These are phyloP conservation scores for Syngnathus rostellatus DNA, from an alignment of 2,797 vertebrate species.

Conservation along the genomic window DNA sequence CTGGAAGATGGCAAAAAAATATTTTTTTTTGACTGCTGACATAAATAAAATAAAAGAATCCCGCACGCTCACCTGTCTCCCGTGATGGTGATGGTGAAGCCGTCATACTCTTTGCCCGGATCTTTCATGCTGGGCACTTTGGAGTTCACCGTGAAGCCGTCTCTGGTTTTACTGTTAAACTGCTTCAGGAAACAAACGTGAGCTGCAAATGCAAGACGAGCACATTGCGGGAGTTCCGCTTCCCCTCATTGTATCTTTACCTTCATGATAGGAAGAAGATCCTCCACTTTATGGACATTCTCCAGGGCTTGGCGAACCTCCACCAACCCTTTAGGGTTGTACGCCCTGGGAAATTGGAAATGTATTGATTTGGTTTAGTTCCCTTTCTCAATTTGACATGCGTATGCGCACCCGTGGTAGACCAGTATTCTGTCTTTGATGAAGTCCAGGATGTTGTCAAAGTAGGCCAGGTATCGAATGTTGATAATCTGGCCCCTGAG, in stretches of 20 bases:
- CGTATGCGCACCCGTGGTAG: constrained; percentile 82
- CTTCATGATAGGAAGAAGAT: constrained; percentile 98
- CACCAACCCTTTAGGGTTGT: constrained; percentile 84
- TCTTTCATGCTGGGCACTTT: constrained; percentile 94
- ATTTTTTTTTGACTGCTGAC: background rate
- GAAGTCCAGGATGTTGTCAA: constrained; percentile 93
- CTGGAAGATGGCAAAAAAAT: constrained; percentile 44
- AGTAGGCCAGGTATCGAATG: constrained; percentile 94
- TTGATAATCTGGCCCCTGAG: constrained; percentile 92
- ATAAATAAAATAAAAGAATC: too few relatives aligned
- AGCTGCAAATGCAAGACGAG: background rate
- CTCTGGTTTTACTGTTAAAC: constrained; percentile 99
- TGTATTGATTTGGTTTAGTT: too few relatives aligned
- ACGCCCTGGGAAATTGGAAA: constrained; percentile 67
- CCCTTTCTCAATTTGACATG: too few relatives aligned
- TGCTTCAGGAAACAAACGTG: constrained; percentile 75
- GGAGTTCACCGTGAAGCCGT: constrained; percentile 95
- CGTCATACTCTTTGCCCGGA: constrained; percentile 87
- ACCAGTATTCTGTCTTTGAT: constrained; percentile 96
- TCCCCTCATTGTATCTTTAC: constrained; percentile 55
- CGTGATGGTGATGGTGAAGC: constrained; percentile 95
- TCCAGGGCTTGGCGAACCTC: constrained; percentile 92
- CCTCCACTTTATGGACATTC: constrained; percentile 91
- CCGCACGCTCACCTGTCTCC: constrained; percentile 78
- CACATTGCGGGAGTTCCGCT: background rate